Evolutionary conservation across 2,888 invertebrate species (phyloP).

Genomic region (Biston betularia): DNA sequence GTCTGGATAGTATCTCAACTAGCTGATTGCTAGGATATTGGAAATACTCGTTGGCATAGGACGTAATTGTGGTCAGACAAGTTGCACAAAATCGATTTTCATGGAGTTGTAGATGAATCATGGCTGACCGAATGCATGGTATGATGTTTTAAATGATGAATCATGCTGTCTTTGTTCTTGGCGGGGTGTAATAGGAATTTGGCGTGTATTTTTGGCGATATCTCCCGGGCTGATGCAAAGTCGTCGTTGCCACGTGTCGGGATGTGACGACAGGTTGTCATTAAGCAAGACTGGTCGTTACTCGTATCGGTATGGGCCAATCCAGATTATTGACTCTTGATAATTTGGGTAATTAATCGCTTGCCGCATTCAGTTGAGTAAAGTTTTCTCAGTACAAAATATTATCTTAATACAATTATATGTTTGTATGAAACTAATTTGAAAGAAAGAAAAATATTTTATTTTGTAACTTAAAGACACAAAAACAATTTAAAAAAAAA

Average conservation of each 20-base stretch:
- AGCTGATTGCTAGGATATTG: slow-evolving; percentile 7
- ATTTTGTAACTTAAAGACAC: no score
- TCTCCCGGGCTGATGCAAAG: slow-evolving; percentile 71
- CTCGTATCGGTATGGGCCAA: slow-evolving; percentile 17
- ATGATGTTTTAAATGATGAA: slow-evolving; percentile 48
- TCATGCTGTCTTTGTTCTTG: slow-evolving; percentile 50
- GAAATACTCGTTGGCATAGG: slow-evolving; percentile 7
- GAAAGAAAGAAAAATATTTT: no score
- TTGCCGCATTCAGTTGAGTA: no score
- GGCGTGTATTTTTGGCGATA: slow-evolving; percentile 68
- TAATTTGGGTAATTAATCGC: background rate
- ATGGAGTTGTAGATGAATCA: slow-evolving; percentile 48
- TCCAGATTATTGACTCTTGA: background rate
- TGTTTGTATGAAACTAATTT: no score
- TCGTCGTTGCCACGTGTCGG: slow-evolving; percentile 53
- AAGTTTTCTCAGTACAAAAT: background rate
- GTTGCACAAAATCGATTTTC: slow-evolving; percentile 33
- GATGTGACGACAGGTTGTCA: slow-evolving; percentile 41
- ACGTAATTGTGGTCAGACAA: slow-evolving; percentile 16
- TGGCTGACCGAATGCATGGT: slow-evolving; percentile 46
- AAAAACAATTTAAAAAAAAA: no score
- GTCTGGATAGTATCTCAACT: slow-evolving; percentile 21
- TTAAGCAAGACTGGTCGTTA: slow-evolving; percentile 35
- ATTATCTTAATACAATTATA: background rate
- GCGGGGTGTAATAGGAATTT: slow-evolving; percentile 45